Percentiles rank a stretch among this genome's conserved stretches.
phyloP scores from a whole-genome alignment of 2,113 vertebrate genomes.

The Mus pahari region DNA sequence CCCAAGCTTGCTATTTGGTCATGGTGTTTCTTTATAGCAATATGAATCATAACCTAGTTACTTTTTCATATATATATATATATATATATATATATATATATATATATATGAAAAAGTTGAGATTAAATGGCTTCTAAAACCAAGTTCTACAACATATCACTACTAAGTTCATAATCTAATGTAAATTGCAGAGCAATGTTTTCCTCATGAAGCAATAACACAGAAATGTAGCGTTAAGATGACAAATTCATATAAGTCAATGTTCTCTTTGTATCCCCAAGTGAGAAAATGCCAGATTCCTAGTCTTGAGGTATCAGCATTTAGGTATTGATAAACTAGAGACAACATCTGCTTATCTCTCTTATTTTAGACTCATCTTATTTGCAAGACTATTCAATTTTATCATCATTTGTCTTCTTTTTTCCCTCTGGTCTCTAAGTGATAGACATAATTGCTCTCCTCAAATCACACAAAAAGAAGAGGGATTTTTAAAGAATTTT shows the following conservation, averaged over 20 bases:
- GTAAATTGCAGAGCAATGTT: not conserved
- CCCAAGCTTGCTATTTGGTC: not conserved
- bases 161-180: not conserved
- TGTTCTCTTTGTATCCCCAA: not conserved
- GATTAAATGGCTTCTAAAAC: not conserved
- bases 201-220: not conserved
- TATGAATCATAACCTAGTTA: not conserved
- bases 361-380: not conserved
- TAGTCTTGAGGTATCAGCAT: not conserved
- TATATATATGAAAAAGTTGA: not conserved
- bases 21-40: not conserved
- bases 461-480: not conserved
- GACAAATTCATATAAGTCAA: not conserved
- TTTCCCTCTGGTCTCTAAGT: not conserved
- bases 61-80: not conserved
- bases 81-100: not conserved
- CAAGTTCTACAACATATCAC: not conserved
- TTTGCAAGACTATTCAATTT: not conserved
- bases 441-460: fast-evolving
- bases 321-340: not conserved
- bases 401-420: not conserved
- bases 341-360: not conserved
- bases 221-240: not conserved
- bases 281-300: not conserved
- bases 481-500: not conserved